Evolutionary conservation across 2,113 vertebrate species (phyloP).

Genomic region (Thoracochromis brauschi): DNA sequence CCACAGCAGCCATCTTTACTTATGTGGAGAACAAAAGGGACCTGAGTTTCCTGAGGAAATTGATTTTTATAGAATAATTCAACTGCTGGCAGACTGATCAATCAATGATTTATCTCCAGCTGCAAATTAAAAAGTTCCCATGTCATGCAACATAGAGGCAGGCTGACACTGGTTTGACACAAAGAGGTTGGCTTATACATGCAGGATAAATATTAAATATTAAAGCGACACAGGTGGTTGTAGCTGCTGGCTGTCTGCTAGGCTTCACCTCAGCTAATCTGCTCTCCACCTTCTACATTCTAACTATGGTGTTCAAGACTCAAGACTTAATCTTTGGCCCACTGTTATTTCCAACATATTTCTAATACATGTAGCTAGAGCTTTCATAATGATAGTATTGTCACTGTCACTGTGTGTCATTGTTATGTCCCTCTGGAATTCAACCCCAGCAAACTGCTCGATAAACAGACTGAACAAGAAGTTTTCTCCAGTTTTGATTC

Average conservation of each 20-base stretch:
- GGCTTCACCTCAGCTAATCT: background rate
- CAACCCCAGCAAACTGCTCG: background rate
- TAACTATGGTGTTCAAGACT: background rate
- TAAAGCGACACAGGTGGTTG: background rate
- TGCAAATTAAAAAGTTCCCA: background rate
- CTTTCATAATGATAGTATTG: background rate
- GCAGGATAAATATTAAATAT: background rate
- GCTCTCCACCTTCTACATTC: background rate
- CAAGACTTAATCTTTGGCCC: background rate
- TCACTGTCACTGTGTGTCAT: background rate
- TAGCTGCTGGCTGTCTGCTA: background rate
- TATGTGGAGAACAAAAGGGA: slow-evolving; percentile 51
- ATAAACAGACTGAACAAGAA: background rate
- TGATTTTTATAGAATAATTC: background rate
- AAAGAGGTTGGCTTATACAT: background rate
- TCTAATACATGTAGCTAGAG: background rate
- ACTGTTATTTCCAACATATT: background rate
- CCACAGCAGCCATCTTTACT: slow-evolving; percentile 62
- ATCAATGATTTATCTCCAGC: background rate
- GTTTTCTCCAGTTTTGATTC: background rate
- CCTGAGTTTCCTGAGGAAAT: slow-evolving; percentile 34
- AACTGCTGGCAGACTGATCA: background rate
- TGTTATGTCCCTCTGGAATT: background rate
- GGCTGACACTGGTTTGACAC: background rate
- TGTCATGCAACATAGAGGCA: background rate